A percentile compares a stretch with the other conserved stretches of the same genome.
phyloP scores from a whole-genome alignment of 2,888 invertebrate species.

The Drosophila paucipuncta region DNA sequence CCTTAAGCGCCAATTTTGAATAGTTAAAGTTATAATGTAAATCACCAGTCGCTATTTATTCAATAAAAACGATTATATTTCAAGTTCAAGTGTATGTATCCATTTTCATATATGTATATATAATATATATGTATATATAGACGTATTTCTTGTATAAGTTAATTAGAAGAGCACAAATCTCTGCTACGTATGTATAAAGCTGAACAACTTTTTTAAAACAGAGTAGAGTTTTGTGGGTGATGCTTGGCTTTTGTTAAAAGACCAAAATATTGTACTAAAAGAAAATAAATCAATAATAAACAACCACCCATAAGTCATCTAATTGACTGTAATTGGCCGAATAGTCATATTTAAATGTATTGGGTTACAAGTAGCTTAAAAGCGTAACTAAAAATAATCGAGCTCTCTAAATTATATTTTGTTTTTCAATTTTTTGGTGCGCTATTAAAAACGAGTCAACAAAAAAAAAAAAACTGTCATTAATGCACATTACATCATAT shows the following conservation, averaged over 20 bases:
- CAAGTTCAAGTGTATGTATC: slow-evolving; percentile 63
- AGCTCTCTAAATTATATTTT: slow-evolving; percentile 8
- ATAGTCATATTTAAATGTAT: slow-evolving; percentile 24
- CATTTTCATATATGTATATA: slow-evolving; percentile 41
- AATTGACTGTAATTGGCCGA: slow-evolving; percentile 57
- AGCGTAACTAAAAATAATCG: slow-evolving; percentile 53
- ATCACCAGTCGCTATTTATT: slow-evolving; percentile 27
- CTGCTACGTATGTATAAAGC: slow-evolving; percentile 43
- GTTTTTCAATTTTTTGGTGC: slow-evolving; percentile 44
- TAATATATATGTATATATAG: slow-evolving; percentile 34
- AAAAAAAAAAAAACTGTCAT: slow-evolving; percentile 21
- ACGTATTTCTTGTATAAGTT: slow-evolving; percentile 47
- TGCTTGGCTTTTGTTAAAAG: slow-evolving; percentile 33
- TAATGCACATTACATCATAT: slow-evolving; percentile 10
- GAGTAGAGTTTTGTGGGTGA: slow-evolving; percentile 24
- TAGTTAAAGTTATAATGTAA: not conserved
- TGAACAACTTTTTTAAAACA: slow-evolving; percentile 31
- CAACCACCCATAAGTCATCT: slow-evolving; percentile 43
- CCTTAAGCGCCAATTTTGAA: slow-evolving; percentile 19
- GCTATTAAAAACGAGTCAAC: slow-evolving; percentile 58
- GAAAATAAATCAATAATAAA: slow-evolving; percentile 1
- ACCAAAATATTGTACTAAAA: not conserved
- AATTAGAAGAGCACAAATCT: slow-evolving; percentile 46
- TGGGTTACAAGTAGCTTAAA: slow-evolving; percentile 46
- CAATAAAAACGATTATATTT: slow-evolving; percentile 79